These are phyloP conservation scores for Ophthalmolycus amberensis DNA, from an alignment of 2,113 vertebrate genomes.

Conservation along the genomic window DNA sequence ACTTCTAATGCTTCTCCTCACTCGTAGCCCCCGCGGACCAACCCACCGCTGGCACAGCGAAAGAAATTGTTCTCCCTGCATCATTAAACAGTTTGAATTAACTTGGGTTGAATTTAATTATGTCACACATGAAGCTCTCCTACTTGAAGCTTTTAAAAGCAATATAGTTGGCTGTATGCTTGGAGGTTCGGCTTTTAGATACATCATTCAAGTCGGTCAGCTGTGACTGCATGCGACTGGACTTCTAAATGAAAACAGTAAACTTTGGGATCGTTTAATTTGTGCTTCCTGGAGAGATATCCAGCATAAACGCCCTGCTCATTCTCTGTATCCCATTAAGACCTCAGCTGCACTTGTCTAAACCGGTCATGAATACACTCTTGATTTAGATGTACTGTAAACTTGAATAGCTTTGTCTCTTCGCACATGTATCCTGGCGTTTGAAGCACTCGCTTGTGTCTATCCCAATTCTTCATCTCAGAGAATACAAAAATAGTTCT, in stretches of 20 bases:
- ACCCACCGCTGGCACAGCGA: constrained; percentile 67
- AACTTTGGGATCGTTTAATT: constrained; percentile 47
- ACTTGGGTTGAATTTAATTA: constrained; percentile 80
- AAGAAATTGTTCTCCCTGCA: constrained; percentile 79
- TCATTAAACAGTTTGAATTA: constrained; percentile 84
- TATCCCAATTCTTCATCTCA: constrained; percentile 40
- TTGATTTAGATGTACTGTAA: constrained; percentile 45
- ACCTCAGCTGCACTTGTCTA: constrained; percentile 29
- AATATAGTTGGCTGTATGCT: constrained; percentile 66
- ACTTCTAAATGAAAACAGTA: constrained; percentile 62
- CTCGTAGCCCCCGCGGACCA: constrained; percentile 62
- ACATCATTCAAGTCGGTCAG: constrained; percentile 77
- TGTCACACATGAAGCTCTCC: constrained; percentile 78
- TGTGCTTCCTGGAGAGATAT: constrained; percentile 32
- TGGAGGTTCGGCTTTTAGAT: constrained; percentile 67
- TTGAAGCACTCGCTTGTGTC: constrained; percentile 40
- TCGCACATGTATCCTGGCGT: constrained; percentile 28
- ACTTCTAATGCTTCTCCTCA: constrained; percentile 67
- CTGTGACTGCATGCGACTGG: constrained; percentile 47
- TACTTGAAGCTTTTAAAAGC: constrained; percentile 73
- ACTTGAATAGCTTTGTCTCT: constrained; percentile 39
- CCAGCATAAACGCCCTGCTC: constrained; percentile 25
- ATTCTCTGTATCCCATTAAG: constrained; percentile 37
- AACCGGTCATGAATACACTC: constrained; percentile 45
- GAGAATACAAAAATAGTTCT: constrained; percentile 47